Evolutionary conservation across 1,140 invertebrate genomes (phyloP).

Genomic region (Sminthurinus signatus): DNA sequence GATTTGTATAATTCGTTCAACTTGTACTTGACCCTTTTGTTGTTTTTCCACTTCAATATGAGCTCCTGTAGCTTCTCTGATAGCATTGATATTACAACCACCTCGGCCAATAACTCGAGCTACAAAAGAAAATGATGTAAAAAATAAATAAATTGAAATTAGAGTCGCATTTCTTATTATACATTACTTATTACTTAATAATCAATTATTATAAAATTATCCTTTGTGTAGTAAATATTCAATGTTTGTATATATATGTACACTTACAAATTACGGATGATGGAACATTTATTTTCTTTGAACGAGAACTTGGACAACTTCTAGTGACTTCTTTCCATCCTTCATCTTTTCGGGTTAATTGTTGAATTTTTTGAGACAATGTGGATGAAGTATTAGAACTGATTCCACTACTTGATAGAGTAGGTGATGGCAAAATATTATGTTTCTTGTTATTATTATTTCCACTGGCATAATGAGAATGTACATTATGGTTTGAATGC

Average conservation of each 20-base stretch:
- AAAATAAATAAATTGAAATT: too few relatives aligned
- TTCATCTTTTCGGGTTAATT: constrained; percentile 71
- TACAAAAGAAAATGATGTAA: too few relatives aligned
- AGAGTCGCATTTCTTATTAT: too few relatives aligned
- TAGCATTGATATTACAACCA: constrained; percentile 95
- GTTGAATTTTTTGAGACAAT: constrained; percentile 56
- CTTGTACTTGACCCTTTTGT: constrained; percentile 70
- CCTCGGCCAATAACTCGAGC: constrained; percentile 73
- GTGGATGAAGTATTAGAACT: too few relatives aligned
- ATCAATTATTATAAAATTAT: too few relatives aligned
- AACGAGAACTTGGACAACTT: constrained; percentile 50
- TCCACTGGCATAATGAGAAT: constrained; percentile 2
- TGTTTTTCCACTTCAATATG: constrained; percentile 98
- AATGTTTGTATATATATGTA: too few relatives aligned
- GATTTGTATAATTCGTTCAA: constrained; percentile 89
- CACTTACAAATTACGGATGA: constrained; percentile 91
- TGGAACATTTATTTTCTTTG: constrained; percentile 85
- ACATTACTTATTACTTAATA: too few relatives aligned
- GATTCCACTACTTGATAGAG: not conserved
- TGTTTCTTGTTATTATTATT: not conserved
- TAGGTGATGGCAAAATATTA: too few relatives aligned
- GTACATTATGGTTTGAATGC: constrained; percentile 2
- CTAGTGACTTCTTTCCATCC: constrained; percentile 96
- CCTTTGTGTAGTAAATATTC: too few relatives aligned
- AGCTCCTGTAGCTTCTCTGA: constrained; percentile 85